These are phyloP conservation scores for Eurosta solidaginis DNA, from an alignment of 1,140 invertebrate genomes.

Conservation along the genomic window DNA sequence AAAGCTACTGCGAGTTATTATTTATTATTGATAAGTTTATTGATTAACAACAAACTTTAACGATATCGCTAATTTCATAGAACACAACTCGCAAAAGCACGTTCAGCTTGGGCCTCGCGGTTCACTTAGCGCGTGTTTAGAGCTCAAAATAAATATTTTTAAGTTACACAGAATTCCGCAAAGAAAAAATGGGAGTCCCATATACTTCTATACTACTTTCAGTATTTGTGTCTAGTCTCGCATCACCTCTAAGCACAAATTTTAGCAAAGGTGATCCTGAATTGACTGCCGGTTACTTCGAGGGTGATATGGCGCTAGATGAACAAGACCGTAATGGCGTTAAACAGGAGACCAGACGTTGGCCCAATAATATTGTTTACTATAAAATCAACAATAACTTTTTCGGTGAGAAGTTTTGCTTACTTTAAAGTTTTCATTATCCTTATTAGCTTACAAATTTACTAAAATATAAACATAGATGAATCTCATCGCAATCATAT, in stretches of 20 bases:
- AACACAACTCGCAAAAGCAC: too few relatives aligned
- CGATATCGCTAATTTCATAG: too few relatives aligned
- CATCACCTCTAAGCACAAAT: not conserved
- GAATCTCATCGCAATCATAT: slow-evolving; percentile 1
- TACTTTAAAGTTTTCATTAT: not conserved
- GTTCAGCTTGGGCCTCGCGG: too few relatives aligned
- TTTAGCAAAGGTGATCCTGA: slow-evolving; percentile 34
- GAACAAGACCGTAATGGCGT: slow-evolving; percentile 63
- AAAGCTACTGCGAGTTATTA: too few relatives aligned
- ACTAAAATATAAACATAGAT: not conserved
- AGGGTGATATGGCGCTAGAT: slow-evolving; percentile 45
- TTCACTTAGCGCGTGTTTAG: too few relatives aligned
- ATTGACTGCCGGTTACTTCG: slow-evolving; percentile 41
- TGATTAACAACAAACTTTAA: too few relatives aligned
- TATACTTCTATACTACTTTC: too few relatives aligned
- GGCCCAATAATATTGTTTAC: slow-evolving; percentile 63
- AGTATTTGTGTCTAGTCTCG: not conserved
- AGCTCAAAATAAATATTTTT: too few relatives aligned
- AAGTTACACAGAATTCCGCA: too few relatives aligned
- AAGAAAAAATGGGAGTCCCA: too few relatives aligned
- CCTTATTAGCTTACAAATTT: not conserved
- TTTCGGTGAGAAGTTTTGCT: not conserved
- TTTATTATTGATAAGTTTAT: too few relatives aligned
- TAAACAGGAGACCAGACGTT: slow-evolving; percentile 63
- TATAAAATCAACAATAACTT: slow-evolving; percentile 41